phyloP scores from a whole-genome alignment of 2,888 invertebrate genomes.

The Melieria omissa region DNA sequence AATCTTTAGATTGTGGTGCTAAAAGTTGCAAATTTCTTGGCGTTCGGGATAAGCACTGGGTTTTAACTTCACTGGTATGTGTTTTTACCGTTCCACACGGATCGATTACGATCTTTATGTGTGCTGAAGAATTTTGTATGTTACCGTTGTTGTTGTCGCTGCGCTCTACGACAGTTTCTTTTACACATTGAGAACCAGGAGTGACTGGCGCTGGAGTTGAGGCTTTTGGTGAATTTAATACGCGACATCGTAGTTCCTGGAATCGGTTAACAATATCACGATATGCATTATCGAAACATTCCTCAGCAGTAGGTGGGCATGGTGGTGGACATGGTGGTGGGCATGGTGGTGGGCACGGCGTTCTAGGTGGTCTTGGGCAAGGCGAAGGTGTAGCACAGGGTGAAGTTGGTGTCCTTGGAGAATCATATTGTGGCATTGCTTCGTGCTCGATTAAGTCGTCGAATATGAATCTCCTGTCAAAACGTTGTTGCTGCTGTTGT shows the following conservation, averaged over 20 bases:
- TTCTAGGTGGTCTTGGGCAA: background rate
- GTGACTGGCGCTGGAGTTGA: background rate
- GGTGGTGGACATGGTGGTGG: background rate
- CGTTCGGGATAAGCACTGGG: background rate
- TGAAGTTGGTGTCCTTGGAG: conserved; percentile 7
- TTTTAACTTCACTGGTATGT: conserved; percentile 21
- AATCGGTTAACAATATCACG: conserved; percentile 22
- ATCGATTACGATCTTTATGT: conserved; percentile 16
- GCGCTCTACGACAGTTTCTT: conserved; percentile 26
- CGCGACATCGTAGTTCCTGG: conserved; percentile 1
- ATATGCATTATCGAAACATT: conserved; percentile 16
- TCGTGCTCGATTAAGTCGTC: conserved; percentile 18
- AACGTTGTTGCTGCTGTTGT: background rate
- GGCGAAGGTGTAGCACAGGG: too few species aligned
- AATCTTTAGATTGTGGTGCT: conserved; percentile 18
- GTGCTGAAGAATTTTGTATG: conserved; percentile 16
- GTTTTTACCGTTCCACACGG: conserved; percentile 21
- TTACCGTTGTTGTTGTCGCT: conserved; percentile 27
- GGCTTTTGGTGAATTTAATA: background rate
- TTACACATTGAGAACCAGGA: conserved; percentile 4
- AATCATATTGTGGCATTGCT: conserved; percentile 13
- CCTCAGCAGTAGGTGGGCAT: background rate
- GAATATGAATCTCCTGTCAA: conserved; percentile 20
- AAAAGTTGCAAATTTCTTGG: background rate
- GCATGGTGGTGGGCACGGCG: background rate